A percentile compares a stretch with the other conserved stretches of the same genome.
Evolutionary conservation across 2,113 vertebrate genomes (phyloP).

Genomic region (Myotis davidii): DNA sequence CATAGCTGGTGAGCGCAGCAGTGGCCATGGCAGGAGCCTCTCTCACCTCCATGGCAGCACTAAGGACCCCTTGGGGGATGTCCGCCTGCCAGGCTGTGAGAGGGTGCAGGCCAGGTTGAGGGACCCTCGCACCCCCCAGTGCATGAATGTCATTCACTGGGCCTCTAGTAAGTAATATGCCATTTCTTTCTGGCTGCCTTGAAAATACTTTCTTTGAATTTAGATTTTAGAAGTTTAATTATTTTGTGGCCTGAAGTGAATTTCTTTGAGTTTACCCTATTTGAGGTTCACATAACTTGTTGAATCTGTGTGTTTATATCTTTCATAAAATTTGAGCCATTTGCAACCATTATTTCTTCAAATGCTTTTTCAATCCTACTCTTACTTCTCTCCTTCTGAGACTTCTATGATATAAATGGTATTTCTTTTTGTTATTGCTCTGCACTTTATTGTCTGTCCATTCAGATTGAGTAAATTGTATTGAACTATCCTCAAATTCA

Average conservation of each 20-base stretch:
- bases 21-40: no score
- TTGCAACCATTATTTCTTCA: background rate
- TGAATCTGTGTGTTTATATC: background rate
- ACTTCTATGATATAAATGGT: background rate
- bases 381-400: background rate
- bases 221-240: background rate
- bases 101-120: no score
- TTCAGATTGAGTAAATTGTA: background rate
- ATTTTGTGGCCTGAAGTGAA: background rate
- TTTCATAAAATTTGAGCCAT: background rate
- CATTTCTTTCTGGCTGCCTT: background rate
- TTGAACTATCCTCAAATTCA: background rate
- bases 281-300: background rate
- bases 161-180: background rate
- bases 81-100: no score
- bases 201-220: background rate
- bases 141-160: no score
- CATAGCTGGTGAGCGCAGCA: no score
- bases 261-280: background rate
- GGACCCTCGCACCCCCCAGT: no score
- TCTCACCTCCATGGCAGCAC: no score
- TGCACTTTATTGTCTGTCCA: background rate
- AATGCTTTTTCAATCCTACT: background rate
- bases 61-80: no score
- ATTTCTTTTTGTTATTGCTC: background rate